phyloP scores from a whole-genome alignment of 2,113 vertebrate genomes.

The Dasyprocta punctata region DNA sequence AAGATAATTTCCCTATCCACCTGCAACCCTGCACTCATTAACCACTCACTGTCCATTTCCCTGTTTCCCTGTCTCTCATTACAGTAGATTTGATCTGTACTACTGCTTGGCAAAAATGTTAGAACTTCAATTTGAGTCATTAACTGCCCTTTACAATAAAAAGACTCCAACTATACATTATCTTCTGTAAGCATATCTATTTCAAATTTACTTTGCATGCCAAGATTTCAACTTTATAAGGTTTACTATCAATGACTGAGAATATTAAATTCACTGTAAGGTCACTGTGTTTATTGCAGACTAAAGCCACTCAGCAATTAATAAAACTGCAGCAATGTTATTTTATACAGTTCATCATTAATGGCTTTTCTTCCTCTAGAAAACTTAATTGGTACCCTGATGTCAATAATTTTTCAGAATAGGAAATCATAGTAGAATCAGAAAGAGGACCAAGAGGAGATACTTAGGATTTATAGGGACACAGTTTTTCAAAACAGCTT shows the following conservation, averaged over 20 bases:
- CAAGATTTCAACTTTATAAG: not conserved
- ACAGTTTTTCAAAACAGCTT: not conserved
- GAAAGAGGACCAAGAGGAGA: not conserved
- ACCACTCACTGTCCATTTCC: too few species aligned
- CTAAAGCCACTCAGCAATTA: not conserved
- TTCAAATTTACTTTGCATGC: not conserved
- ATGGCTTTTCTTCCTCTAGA: not conserved
- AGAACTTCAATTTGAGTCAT: not conserved
- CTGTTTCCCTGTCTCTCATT: not conserved
- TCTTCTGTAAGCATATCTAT: not conserved
- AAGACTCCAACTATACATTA: not conserved
- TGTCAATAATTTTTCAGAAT: not conserved
- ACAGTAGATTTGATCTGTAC: not conserved
- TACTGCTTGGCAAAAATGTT: not conserved
- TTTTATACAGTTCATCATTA: not conserved
- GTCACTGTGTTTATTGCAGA: not conserved
- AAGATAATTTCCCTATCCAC: not conserved
- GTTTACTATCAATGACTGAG: not conserved
- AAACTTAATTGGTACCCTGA: conserved; percentile 9
- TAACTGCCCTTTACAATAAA: not conserved
- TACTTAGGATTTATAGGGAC: not conserved
- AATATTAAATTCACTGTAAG: not conserved
- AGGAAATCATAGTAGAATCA: not conserved
- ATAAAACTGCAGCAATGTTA: not conserved
- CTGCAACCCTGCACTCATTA: too few species aligned